Evolutionary conservation across 2,888 invertebrate species (phyloP).

Genomic region (Ecdyonurus torrentis): DNA sequence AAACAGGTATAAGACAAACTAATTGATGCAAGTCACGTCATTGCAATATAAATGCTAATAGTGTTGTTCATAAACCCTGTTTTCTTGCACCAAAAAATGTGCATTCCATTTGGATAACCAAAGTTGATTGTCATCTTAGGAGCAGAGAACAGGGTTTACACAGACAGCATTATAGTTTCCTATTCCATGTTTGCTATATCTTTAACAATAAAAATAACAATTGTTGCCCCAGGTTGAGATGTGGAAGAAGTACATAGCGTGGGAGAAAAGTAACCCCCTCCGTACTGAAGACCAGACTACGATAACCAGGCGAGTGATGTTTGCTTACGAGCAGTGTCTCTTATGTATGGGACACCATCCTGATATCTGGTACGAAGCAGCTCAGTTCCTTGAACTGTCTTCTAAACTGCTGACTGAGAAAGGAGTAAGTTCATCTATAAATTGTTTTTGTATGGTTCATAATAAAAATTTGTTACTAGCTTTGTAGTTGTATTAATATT

Average conservation of each 20-base stretch:
- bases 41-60: background rate
- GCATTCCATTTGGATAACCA: no score
- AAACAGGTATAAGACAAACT: constrained; percentile 51
- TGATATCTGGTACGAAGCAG: constrained; percentile 98
- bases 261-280: constrained; percentile 94
- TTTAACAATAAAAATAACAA: background rate
- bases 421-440: constrained; percentile 68
- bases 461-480: no score
- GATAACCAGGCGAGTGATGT: constrained; percentile 89
- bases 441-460: no score
- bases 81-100: no score
- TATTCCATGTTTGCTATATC: background rate
- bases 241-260: constrained; percentile 97
- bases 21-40: background rate
- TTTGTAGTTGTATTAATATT: no score
- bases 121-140: no score
- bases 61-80: no score
- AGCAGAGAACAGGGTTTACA: no score
- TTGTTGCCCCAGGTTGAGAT: constrained; percentile 70
- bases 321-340: constrained; percentile 95
- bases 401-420: constrained; percentile 88
- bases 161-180: background rate
- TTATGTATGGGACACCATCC: constrained; percentile 94
- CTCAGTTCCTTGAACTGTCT: constrained; percentile 89
- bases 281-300: constrained; percentile 90